Evolutionary conservation across 2,888 invertebrate genomes (phyloP).

Genomic region (Tenthredo amoena): DNA sequence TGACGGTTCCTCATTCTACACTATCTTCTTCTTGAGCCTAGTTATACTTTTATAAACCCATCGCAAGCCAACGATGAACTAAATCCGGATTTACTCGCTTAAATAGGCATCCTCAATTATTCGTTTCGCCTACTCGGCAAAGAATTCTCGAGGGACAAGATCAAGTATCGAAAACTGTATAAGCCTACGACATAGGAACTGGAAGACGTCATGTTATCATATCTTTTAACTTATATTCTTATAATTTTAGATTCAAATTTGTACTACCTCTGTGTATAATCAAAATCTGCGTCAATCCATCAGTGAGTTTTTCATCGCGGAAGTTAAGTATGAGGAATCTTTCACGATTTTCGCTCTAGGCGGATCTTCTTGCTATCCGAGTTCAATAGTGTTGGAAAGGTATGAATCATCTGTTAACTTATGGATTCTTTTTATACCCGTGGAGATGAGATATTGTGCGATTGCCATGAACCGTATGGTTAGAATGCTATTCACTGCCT

Average conservation of each 20-base stretch:
- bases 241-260: background rate
- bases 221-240: background rate
- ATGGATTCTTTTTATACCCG: slow-evolving; percentile 7
- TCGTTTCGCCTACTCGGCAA: background rate
- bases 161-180: background rate
- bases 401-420: slow-evolving; percentile 28
- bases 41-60: background rate
- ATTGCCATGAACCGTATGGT: slow-evolving; percentile 27
- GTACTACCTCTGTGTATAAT: background rate
- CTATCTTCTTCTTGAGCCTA: background rate
- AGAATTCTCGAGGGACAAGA: background rate
- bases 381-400: background rate
- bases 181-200: background rate
- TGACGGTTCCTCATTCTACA: background rate
- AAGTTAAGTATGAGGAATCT: background rate
- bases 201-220: background rate
- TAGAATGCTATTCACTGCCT: slow-evolving; percentile 19
- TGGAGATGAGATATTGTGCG: background rate
- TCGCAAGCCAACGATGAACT: background rate
- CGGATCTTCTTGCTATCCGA: background rate
- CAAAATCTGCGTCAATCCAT: background rate
- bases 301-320: slow-evolving; percentile 4
- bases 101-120: background rate
- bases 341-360: slow-evolving; percentile 2
- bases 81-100: background rate